Conservation (phyloP, 2,797 vertebrate species). For the Chiroxiphia lanceolata region DNA sequence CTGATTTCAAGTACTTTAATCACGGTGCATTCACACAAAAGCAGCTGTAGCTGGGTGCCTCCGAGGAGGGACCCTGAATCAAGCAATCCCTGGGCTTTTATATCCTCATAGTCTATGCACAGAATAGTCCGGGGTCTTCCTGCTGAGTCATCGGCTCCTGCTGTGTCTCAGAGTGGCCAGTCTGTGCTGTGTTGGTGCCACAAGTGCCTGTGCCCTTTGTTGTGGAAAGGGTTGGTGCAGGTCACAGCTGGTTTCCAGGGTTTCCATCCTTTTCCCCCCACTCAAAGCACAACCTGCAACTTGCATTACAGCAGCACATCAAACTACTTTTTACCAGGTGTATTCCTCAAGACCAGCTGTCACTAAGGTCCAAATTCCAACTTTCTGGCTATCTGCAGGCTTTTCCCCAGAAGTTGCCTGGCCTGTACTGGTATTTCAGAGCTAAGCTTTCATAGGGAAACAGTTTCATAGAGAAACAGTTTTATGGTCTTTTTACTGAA, state of each 20-base stretch:
- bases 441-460: not conserved
- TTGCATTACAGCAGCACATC: no score
- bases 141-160: no score
- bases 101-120: no score
- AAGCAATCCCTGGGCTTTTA: not conserved
- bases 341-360: not conserved
- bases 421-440: not conserved
- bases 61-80: not conserved
- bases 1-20: not conserved
- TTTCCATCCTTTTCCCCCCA: not conserved
- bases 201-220: not conserved
- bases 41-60: no score
- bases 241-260: not conserved
- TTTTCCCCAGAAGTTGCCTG: not conserved
- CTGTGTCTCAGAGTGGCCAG: not conserved
- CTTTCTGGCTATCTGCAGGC: not conserved
- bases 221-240: no score
- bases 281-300: not conserved
- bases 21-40: not conserved
- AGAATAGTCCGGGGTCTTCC: not conserved
- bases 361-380: not conserved
- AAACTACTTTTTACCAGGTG: fast-evolving
- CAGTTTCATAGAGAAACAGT: not conserved
- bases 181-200: not conserved
- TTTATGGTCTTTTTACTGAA: not conserved